Evolutionary conservation across 2,113 vertebrate genomes (phyloP).

Genomic region (Takifugu bimaculatus): DNA sequence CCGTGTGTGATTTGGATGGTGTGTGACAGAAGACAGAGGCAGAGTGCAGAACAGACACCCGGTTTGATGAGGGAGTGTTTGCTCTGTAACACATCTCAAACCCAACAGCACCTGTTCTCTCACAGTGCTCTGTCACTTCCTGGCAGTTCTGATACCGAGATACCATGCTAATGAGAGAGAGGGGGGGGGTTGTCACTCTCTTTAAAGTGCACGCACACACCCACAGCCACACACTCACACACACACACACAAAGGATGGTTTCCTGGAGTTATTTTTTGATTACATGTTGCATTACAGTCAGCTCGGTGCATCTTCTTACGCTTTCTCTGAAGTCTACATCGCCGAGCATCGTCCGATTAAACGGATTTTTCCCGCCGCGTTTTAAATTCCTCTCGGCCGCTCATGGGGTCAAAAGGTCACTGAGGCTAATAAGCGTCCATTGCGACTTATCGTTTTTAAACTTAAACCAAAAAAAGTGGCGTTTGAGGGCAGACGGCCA

Average conservation of each 20-base stretch:
- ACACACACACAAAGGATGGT: constrained; percentile 11
- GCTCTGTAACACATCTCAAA: constrained; percentile 75
- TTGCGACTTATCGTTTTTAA: no score
- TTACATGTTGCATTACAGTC: no score
- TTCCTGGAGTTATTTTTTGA: no score
- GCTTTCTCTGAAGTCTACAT: no score
- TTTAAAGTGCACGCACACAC: constrained; percentile 59
- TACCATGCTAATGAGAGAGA: constrained; percentile 77
- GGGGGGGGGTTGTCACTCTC: constrained; percentile 67
- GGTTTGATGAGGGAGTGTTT: constrained; percentile 74
- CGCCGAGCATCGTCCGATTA: no score
- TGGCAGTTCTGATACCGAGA: constrained; percentile 76
- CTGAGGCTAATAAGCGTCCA: no score
- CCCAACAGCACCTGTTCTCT: constrained; percentile 77
- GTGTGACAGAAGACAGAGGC: constrained; percentile 75
- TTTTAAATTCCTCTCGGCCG: no score
- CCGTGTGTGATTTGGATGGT: constrained; percentile 69
- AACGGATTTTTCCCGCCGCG: no score
- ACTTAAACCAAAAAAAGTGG: no score
- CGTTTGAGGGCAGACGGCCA: no score
- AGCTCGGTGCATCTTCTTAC: no score
- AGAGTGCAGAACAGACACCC: constrained; percentile 74
- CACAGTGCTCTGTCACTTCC: constrained; percentile 76
- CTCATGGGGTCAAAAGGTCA: no score
- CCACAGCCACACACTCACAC: constrained; percentile 13